phyloP scores from a whole-genome alignment of 35 echinoderm and acorn worm species.

The Lytechinus variegatus region DNA sequence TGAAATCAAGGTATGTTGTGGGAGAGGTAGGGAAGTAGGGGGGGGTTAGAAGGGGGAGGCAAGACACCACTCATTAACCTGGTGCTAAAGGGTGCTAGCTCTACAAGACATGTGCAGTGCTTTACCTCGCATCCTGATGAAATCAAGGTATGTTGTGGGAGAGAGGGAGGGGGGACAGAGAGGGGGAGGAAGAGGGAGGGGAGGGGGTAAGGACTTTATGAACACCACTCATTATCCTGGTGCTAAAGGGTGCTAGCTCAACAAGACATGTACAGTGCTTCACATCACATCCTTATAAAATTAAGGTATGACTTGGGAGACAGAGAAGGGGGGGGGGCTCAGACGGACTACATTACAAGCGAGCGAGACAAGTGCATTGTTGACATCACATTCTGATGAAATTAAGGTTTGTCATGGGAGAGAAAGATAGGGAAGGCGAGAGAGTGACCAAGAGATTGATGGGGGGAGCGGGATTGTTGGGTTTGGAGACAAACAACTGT shows the following conservation, averaged over 20 bases:
- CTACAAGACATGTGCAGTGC: slow-evolving; percentile 84
- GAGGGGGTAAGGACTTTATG: no score
- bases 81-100: slow-evolving; percentile 80
- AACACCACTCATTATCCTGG: slow-evolving; percentile 73
- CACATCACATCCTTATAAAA: slow-evolving; percentile 89
- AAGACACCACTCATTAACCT: slow-evolving; percentile 78
- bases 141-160: slow-evolving; percentile 64
- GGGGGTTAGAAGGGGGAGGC: not conserved
- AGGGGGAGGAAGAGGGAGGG: slow-evolving; percentile 57
- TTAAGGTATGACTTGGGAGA: slow-evolving; percentile 59
- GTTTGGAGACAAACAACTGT: no score
- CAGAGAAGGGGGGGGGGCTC: no score
- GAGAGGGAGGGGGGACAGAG: not conserved
- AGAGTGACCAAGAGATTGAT: no score
- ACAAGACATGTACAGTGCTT: slow-evolving; percentile 87
- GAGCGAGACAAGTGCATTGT: slow-evolving; percentile 88
- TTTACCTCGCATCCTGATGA: slow-evolving; percentile 93
- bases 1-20: slow-evolving; percentile 73
- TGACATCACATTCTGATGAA: slow-evolving; percentile 87
- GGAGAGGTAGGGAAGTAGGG: not conserved
- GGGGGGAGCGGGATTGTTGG: no score
- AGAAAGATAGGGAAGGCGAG: not conserved
- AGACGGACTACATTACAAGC: no score
- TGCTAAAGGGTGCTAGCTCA: slow-evolving; percentile 82
- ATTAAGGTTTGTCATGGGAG: slow-evolving; percentile 60